Evolutionary conservation across 2,797 vertebrate species (phyloP), one percentile per base, ranked within the genome.

Genomic region (Cirrhinus molitorella): DNA sequence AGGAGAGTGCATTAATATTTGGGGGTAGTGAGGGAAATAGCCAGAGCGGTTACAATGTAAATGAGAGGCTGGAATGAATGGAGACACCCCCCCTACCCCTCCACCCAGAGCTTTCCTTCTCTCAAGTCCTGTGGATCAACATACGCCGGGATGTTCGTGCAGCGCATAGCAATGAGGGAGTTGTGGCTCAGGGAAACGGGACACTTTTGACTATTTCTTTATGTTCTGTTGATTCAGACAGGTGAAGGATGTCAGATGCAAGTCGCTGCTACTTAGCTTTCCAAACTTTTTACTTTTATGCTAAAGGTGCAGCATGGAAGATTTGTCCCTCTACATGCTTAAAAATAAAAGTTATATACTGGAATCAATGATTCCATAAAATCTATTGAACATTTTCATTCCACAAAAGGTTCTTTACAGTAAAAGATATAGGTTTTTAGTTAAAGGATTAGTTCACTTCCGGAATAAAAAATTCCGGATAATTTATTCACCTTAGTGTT

Each of bases 111-210:
- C 91, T 93, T 94, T 93, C 93, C 90, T 91, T 93, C 94, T 90
- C 92, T 93, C 92, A 90, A 95, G 91, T 95, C 93, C 92, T 94
- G 90, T 94, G 90, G 90, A 95, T 94, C 92, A 94, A 92, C 95
- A 92, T 92, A 92, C 93, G 91, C 93, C 92, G 88, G 87, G 90
- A 91, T 92, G 91, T 92, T 94, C 93, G 93, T 94, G 94, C 91
- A 86, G 91, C 89, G 95, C 95, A 95, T 96, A 95, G 95, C 94
- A 96, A 96, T 95, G 94, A 96, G 93, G 92, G 88, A 73, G 91
- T 88, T 92, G 91, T 91, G 37, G 93, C 92, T 77, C 92, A 92
- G 92, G 92, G 93, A 91, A 91, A 94, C 93, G 92, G 92, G 76
- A 79, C 77, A 80, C 43, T 47, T 78, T 34, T 14, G 59, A 65